These are phyloP conservation scores for Grammomys dolichurus DNA, from an alignment of 2,113 vertebrate genomes.

Conservation along the genomic window DNA sequence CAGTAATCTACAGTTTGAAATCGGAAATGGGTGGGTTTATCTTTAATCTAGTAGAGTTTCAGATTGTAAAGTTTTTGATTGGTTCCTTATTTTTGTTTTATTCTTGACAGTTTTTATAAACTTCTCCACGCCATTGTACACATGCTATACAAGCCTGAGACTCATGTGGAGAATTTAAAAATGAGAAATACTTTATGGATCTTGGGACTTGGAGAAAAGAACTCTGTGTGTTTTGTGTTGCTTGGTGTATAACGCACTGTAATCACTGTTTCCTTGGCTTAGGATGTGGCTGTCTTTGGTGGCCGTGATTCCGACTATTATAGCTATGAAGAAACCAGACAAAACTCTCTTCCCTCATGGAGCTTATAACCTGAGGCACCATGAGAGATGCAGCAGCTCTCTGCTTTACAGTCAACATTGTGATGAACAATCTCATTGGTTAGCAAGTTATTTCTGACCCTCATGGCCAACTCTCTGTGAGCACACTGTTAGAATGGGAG, in stretches of 20 bases:
- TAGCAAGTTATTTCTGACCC: background rate
- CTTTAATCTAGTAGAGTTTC: background rate
- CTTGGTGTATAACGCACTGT: background rate
- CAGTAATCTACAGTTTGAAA: background rate
- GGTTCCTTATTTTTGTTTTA: background rate
- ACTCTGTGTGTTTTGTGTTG: background rate
- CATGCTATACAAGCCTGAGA: background rate
- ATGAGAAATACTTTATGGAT: background rate
- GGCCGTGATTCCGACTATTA: background rate
- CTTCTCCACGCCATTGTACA: background rate
- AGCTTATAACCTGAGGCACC: background rate
- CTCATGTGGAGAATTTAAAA: background rate
- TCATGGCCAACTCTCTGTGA: background rate
- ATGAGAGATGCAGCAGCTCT: background rate
- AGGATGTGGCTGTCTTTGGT: background rate
- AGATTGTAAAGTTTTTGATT: background rate
- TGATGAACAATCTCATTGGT: background rate
- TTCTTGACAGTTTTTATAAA: background rate
- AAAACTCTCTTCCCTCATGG: background rate
- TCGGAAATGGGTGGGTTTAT: background rate
- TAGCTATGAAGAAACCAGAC: background rate
- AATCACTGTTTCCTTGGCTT: background rate
- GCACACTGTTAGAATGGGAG: no score
- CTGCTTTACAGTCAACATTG: fast-evolving
- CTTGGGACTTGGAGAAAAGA: background rate